Percentiles rank a stretch among this genome's conserved stretches.
Conservation (phyloP, 2,797 vertebrate genomes). For the Hippoglossus hippoglossus region DNA sequence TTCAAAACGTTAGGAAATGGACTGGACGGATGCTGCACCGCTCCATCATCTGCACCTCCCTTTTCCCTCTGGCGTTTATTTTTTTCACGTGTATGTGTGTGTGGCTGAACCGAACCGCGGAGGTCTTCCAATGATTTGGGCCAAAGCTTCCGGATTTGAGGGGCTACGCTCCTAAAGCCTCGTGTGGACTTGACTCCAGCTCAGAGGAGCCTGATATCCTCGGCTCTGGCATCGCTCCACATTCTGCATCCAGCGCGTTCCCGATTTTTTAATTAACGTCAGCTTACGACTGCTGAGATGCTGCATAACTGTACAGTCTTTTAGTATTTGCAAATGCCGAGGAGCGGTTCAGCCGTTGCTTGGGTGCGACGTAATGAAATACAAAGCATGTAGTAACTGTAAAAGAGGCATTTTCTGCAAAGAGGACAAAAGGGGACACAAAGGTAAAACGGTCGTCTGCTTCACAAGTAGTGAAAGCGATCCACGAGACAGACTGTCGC, state of each 20-base stretch:
- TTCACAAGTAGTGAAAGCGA: slow-evolving; percentile 18
- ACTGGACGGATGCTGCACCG: slow-evolving; percentile 43
- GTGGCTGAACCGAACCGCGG: not conserved
- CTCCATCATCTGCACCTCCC: slow-evolving; percentile 67
- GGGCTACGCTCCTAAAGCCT: not conserved
- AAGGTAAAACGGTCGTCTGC: slow-evolving; percentile 6
- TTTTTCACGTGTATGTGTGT: slow-evolving; percentile 26
- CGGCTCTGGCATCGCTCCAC: not conserved
- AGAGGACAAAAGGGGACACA: slow-evolving; percentile 1
- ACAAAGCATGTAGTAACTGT: not conserved
- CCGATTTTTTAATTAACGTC: not conserved
- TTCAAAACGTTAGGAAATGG: slow-evolving; percentile 54
- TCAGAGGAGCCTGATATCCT: not conserved
- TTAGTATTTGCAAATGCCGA: not conserved
- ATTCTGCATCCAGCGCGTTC: not conserved
- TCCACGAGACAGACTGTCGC: slow-evolving; percentile 18
- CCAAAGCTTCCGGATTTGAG: slow-evolving; percentile 13
- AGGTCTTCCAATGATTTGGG: slow-evolving; percentile 6
- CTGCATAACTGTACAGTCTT: not conserved
- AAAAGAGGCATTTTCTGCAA: not conserved
- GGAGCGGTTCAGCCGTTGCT: not conserved
- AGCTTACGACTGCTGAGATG: not conserved
- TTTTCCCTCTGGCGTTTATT: slow-evolving; percentile 54
- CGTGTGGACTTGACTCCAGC: not conserved
- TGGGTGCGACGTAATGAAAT: not conserved